phyloP scores from a whole-genome alignment of 2,113 vertebrate genomes.

The Dendrocopos noguchii region DNA sequence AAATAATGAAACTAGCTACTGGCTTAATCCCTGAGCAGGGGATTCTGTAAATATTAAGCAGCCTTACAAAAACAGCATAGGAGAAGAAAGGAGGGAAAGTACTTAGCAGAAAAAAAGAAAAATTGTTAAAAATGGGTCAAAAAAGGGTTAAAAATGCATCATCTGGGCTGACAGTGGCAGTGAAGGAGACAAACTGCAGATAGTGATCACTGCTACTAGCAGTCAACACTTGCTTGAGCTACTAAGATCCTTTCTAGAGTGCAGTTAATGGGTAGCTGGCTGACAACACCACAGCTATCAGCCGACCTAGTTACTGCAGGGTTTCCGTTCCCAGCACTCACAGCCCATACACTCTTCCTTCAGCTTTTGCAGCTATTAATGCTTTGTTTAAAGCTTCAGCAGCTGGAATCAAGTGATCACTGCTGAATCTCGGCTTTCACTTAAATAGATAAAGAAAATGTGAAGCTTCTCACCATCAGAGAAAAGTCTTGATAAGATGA shows the following conservation, averaged over 20 bases:
- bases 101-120: neutral
- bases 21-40: neutral
- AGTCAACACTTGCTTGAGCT: neutral
- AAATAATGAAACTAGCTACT: neutral
- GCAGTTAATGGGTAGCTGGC: neutral
- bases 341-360: neutral
- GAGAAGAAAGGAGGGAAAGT: neutral
- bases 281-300: neutral
- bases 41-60: neutral
- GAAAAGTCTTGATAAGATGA: slow-evolving; percentile 33
- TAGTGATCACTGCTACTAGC: neutral
- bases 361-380: neutral
- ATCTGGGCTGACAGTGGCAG: neutral
- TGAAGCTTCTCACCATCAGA: neutral
- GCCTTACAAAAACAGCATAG: neutral
- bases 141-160: neutral
- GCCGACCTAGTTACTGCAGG: neutral
- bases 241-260: neutral
- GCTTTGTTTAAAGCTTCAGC: neutral
- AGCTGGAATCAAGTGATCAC: neutral
- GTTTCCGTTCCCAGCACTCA: slow-evolving; percentile 32
- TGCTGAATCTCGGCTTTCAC: slow-evolving; percentile 5
- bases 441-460: slow-evolving; percentile 1
- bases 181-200: neutral
- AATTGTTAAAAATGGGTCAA: neutral